phyloP scores from a whole-genome alignment of 1,140 invertebrate genomes.

The Conus ventricosus region DNA sequence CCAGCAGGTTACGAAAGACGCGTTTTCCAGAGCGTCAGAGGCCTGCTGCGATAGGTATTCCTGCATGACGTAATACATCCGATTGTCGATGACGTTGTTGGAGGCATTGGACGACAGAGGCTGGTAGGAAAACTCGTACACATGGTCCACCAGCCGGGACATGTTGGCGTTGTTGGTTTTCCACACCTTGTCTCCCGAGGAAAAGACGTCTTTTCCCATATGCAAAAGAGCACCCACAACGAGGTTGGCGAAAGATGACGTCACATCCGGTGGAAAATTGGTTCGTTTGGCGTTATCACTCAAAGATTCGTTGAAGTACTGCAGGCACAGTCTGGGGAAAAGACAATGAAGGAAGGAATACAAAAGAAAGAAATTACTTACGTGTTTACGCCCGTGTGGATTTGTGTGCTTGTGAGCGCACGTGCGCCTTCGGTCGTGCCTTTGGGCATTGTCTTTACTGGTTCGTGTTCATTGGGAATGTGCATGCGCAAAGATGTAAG shows the following conservation, averaged over 20 bases:
- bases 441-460: too few relatives aligned
- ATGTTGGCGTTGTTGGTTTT: neutral
- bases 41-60: neutral
- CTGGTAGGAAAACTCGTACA: neutral
- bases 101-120: neutral
- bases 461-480: too few relatives aligned
- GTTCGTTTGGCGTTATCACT: neutral
- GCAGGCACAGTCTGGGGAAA: neutral
- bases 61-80: neutral
- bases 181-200: neutral
- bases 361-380: neutral
- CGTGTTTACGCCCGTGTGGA: neutral
- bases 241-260: slow-evolving; percentile 20
- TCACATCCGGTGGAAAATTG: slow-evolving; percentile 10
- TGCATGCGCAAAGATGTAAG: too few relatives aligned
- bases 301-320: neutral
- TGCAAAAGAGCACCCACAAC: neutral
- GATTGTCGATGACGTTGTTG: neutral
- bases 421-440: too few relatives aligned
- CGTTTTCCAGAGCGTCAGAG: neutral
- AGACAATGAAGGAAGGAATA: neutral
- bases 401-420: neutral
- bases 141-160: neutral
- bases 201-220: neutral
- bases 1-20: neutral